Percentiles rank a stretch among this genome's conserved stretches.
These are phyloP conservation scores for Apogon hyalosoma DNA, from an alignment of 2,797 vertebrate genomes.

Conservation along the genomic window DNA sequence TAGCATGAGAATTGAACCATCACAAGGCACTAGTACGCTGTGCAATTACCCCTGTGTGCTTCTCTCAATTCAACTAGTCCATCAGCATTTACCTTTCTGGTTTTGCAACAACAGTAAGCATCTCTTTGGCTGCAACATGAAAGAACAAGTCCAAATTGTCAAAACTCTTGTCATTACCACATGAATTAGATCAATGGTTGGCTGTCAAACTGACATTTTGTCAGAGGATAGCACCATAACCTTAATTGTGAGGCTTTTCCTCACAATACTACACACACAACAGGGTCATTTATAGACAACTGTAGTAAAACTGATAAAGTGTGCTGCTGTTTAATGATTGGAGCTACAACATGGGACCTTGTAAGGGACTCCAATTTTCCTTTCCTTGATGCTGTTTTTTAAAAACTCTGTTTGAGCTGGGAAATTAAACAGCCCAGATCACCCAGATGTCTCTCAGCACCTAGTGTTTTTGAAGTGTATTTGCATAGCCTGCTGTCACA, in stretches of 20 bases:
- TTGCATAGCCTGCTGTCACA: not conserved
- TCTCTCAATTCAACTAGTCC: conserved; percentile 53
- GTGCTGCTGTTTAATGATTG: conserved; percentile 18
- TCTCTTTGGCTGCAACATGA: conserved; percentile 63
- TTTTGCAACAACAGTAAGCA: conserved; percentile 48
- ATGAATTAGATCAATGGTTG: conserved; percentile 66
- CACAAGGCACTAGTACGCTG: conserved; percentile 68
- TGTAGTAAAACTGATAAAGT: conserved; percentile 42
- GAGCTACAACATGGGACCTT: not conserved
- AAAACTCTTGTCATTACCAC: conserved; percentile 49
- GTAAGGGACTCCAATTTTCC: not conserved
- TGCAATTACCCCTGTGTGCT: conserved; percentile 73
- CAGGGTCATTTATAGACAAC: conserved; percentile 28
- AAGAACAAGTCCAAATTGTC: conserved; percentile 62
- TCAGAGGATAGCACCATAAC: conserved; percentile 44
- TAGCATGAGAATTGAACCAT: conserved; percentile 86
- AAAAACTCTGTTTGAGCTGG: too few relatives aligned
- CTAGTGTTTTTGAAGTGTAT: too few relatives aligned
- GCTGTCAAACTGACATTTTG: conserved; percentile 64
- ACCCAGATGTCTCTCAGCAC: not conserved
- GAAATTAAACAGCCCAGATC: not conserved
- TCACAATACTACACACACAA: conserved; percentile 28
- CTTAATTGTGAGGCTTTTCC: conserved; percentile 45
- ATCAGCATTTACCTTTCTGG: conserved; percentile 57
- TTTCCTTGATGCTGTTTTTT: too few relatives aligned